Evolutionary conservation across 2,888 invertebrate genomes (phyloP).

Genomic region (Hydropsyche betteni): DNA sequence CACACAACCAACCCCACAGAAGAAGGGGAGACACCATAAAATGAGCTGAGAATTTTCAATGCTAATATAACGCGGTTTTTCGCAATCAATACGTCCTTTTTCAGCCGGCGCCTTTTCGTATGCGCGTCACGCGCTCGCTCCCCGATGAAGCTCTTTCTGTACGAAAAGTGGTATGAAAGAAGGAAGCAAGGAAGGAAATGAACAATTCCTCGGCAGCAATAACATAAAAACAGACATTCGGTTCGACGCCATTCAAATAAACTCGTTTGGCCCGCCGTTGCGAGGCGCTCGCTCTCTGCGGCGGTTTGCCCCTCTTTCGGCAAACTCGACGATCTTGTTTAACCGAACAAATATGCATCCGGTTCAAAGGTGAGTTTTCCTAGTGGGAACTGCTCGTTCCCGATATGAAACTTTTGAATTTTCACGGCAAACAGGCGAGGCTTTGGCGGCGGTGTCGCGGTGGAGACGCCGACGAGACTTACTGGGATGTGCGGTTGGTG

Average conservation of each 20-base stretch:
- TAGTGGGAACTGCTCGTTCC: no score
- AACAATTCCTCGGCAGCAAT: conserved; percentile 40
- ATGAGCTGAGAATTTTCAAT: conserved; percentile 7
- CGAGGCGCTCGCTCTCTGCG: neutral
- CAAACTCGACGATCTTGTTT: no score
- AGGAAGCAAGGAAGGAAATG: conserved; percentile 35
- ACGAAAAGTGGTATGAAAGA: neutral
- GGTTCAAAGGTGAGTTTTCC: no score
- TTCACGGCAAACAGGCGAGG: no score
- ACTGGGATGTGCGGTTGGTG: no score
- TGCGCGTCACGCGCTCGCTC: conserved; percentile 32
- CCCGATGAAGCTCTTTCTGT: conserved; percentile 32
- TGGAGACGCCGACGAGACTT: no score
- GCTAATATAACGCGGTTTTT: conserved; percentile 27
- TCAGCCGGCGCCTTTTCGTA: conserved; percentile 17
- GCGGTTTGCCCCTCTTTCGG: neutral
- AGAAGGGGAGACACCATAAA: neutral
- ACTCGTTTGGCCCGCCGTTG: conserved; percentile 3
- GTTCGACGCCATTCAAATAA: conserved; percentile 35
- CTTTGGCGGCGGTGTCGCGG: no score
- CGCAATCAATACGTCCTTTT: conserved; percentile 20
- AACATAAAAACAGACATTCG: conserved; percentile 40
- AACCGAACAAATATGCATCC: no score
- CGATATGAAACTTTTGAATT: no score
- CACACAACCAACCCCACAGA: no score